phyloP scores from a whole-genome alignment of 1,140 invertebrate species.

The Neodiprion fabricii region DNA sequence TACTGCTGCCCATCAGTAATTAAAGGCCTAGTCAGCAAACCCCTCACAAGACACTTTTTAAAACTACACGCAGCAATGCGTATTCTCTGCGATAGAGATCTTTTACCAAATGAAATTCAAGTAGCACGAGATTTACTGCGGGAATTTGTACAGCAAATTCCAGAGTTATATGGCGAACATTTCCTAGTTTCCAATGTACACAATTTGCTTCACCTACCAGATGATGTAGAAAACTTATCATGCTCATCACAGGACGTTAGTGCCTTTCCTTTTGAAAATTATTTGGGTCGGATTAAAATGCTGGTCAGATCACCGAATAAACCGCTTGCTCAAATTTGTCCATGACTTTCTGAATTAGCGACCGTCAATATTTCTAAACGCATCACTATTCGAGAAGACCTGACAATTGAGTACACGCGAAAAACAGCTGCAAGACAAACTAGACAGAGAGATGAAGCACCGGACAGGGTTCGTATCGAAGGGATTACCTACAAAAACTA shows the following conservation, averaged over 20 bases:
- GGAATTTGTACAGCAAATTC: not conserved
- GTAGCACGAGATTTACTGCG: not conserved
- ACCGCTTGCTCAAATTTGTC: not conserved
- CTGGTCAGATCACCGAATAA: not conserved
- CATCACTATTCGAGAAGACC: not conserved
- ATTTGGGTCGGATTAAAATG: conserved; percentile 16
- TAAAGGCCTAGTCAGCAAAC: not conserved
- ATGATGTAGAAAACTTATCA: conserved; percentile 13
- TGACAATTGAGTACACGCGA: not conserved
- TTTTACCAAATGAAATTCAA: not conserved
- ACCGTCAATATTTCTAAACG: not conserved
- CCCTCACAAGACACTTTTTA: not conserved
- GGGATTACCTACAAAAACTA: too few species aligned
- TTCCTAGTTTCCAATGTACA: conserved; percentile 16
- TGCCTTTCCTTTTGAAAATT: conserved; percentile 23
- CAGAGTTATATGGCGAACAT: conserved; percentile 13
- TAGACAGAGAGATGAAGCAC: not conserved
- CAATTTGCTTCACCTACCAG: conserved; percentile 15
- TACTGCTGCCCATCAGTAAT: not conserved
- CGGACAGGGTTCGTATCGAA: not conserved
- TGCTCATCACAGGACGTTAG: conserved; percentile 3
- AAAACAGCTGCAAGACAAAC: not conserved
- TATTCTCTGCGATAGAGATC: not conserved
- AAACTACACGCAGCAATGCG: not conserved
- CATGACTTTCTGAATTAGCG: not conserved